Evolutionary conservation across 2,113 vertebrate species (phyloP).

Genomic region (Mus pahari): DNA sequence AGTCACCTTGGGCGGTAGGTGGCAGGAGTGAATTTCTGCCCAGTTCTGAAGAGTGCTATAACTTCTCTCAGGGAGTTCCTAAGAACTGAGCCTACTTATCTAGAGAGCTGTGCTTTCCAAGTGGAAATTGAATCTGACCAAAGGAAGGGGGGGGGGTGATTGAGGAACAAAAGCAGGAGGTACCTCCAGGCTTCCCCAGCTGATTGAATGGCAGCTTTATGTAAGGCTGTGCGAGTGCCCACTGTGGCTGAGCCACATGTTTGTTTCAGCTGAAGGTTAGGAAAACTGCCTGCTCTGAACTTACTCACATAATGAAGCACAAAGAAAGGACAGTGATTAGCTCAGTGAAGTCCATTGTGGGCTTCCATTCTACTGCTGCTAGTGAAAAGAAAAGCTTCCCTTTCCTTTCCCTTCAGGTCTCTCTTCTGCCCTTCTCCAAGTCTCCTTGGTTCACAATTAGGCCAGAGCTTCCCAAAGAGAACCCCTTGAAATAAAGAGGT

Average conservation of each 20-base stretch:
- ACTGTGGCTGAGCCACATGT: background rate
- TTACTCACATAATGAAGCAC: background rate
- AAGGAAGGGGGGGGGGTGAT: background rate
- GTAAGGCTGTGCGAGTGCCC: background rate
- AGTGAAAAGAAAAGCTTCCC: conserved; percentile 12
- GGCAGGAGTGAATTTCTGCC: background rate
- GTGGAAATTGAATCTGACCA: background rate
- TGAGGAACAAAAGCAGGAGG: background rate
- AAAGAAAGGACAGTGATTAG: conserved; percentile 56
- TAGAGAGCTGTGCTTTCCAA: background rate
- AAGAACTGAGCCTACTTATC: background rate
- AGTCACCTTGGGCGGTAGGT: background rate
- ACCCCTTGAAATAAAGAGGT: background rate
- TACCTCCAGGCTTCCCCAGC: background rate
- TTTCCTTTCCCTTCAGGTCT: background rate
- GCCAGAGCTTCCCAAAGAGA: conserved; percentile 19
- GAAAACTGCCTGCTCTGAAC: background rate
- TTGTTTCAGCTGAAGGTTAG: conserved; percentile 34
- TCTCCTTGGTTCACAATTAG: background rate
- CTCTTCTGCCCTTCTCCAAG: background rate
- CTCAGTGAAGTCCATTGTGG: conserved; percentile 33
- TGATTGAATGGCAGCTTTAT: conserved; percentile 44
- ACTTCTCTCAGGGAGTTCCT: background rate
- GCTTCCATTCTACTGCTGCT: conserved; percentile 2
- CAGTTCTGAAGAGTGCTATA: fast-evolving